A percentile compares a stretch with the other conserved stretches of the same genome.
Conservation (phyloP, 2,888 invertebrate genomes). For the Itoplectis maculator region DNA sequence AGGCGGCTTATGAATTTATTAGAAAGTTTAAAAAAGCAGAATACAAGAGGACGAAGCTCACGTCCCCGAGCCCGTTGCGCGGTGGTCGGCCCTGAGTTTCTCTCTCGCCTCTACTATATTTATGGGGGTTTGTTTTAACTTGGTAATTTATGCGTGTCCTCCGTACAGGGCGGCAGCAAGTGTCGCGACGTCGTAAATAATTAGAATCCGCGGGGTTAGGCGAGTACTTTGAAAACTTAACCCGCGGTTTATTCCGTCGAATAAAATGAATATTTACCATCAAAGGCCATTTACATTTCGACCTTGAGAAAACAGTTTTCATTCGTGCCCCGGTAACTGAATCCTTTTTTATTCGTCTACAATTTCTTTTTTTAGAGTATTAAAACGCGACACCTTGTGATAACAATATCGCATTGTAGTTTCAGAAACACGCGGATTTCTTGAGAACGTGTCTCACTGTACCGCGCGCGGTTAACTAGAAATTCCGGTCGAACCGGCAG, state of each 20-base stretch:
- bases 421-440: neutral
- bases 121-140: constrained; percentile 74
- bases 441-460: neutral
- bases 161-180: constrained; percentile 55
- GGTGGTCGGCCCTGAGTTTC: constrained; percentile 45
- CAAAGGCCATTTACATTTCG: neutral
- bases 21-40: constrained; percentile 70
- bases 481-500: constrained; percentile 2
- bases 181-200: constrained; percentile 67
- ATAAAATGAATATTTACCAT: constrained; percentile 18
- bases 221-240: constrained; percentile 13
- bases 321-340: neutral
- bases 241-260: constrained; percentile 34
- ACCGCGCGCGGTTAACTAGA: neutral
- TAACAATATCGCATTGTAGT: constrained; percentile 10
- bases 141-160: constrained; percentile 68
- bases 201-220: constrained; percentile 51
- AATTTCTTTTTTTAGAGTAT: no score
- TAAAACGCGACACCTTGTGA: neutral
- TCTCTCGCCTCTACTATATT: constrained; percentile 66
- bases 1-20: constrained; percentile 77
- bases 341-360: no score
- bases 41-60: constrained; percentile 43
- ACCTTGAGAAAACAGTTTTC: neutral
- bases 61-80: constrained; percentile 26